Percentiles rank a stretch among this genome's conserved stretches.
Conservation (phyloP, 2,113 vertebrate species). For the Phylloscopus trochiloides region DNA sequence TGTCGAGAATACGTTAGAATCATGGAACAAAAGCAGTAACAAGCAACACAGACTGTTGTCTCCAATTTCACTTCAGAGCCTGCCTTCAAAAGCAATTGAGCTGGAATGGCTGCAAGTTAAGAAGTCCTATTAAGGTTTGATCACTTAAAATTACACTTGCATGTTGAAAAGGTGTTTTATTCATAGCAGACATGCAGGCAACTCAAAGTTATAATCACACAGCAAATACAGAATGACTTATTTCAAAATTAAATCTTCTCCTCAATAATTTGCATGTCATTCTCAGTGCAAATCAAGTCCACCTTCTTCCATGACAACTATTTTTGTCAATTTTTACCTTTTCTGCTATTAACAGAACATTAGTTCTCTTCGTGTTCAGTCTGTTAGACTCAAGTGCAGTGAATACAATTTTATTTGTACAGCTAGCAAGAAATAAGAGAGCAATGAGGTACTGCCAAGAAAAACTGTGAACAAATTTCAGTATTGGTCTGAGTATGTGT, state of each 20-base stretch:
- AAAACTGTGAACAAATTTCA: neutral
- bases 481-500: neutral
- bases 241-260: neutral
- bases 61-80: neutral
- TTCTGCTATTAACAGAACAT: neutral
- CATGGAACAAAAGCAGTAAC: neutral
- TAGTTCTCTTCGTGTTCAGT: neutral
- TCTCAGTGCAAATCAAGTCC: neutral
- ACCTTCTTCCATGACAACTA: neutral
- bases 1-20: neutral
- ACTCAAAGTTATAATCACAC: neutral
- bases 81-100: neutral
- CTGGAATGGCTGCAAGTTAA: neutral
- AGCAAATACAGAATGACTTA: neutral
- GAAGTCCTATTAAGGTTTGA: neutral
- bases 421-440: neutral
- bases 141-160: accelerated
- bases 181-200: neutral
- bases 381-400: neutral
- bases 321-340: neutral
- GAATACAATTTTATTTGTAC: neutral
- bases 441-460: neutral
- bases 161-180: neutral
- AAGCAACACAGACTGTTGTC: neutral
- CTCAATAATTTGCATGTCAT: neutral